Evolutionary conservation across 2,113 vertebrate genomes (phyloP).

Genomic region (Procavia capensis): DNA sequence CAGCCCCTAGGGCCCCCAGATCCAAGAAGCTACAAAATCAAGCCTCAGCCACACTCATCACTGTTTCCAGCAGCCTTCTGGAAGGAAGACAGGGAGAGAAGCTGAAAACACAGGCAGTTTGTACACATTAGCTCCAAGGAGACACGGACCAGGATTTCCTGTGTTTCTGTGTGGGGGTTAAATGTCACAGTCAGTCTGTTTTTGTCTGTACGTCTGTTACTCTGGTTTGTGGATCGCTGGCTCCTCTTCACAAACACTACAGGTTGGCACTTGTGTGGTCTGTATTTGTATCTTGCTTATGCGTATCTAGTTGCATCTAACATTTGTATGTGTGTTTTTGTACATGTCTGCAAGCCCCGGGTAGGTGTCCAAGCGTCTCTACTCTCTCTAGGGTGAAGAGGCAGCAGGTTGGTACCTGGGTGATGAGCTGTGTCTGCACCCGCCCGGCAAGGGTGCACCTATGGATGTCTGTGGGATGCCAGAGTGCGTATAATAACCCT

Average conservation of each 20-base stretch:
- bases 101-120: background rate
- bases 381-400: background rate
- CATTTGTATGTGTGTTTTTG: background rate
- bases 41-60: background rate
- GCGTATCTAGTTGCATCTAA: background rate
- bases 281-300: background rate
- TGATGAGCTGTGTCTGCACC: background rate
- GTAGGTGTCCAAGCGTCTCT: background rate
- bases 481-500: background rate
- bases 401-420: background rate
- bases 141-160: constrained; percentile 65
- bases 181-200: background rate
- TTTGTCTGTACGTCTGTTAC: background rate
- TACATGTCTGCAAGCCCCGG: background rate
- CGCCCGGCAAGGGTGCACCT: background rate
- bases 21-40: background rate
- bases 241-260: background rate
- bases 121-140: constrained; percentile 56
- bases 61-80: background rate
- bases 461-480: background rate
- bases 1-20: background rate
- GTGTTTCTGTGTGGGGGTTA: constrained; percentile 55
- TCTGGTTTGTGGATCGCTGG: background rate
- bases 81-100: background rate
- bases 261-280: background rate